Evolutionary conservation across 2,797 vertebrate genomes (phyloP), one percentile per base, ranked within the genome.

Genomic region (Lophius americanus): DNA sequence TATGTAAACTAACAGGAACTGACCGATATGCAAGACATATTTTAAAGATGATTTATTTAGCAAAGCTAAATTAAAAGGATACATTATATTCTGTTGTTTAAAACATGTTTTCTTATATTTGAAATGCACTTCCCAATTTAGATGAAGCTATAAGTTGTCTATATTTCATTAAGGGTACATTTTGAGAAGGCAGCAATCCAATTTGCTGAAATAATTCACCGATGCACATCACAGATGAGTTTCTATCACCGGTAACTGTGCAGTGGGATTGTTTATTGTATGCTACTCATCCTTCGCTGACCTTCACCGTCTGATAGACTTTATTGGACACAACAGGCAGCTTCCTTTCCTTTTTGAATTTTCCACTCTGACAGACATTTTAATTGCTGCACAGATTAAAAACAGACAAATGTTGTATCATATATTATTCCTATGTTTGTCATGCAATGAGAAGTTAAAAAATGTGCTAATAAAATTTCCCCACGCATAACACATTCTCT

Each of bases 391-490:
- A 58, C 33, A 51, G 47, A 66, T 39, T 5, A 62, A 65, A 71
- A 73, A 48, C 23, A 13, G 44, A 38, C 51, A 37, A 42, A 63
- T 63, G 49, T 68, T 73, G 75, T 53, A 43, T 63, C 23, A 56
- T 73, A 58, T 65, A 67, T 70, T 68, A 9, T 47, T 12, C 51
- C 14, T 8, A 39, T 59, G 46, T 60, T 80, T 78, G 63, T 70
- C 55, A 70, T 76, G 68, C 54, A 67, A 73, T 59, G 73, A 64
- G 50, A 53, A 68, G 59, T 43, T n/a, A 47, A 56, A 37, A 75
- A 50, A 74, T 64, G 52, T 69, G 60, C 63, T 58, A 68, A 84
- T 89, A 73, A 88, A 84, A 89, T 86, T 84, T 90, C 83, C 83
- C 61, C 76, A 54, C 14, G 58, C 58, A 64, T 50, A 64, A 64